Conservation (phyloP, 92 coral and sea anemone species). For the Plumapathes pennacea region DNA sequence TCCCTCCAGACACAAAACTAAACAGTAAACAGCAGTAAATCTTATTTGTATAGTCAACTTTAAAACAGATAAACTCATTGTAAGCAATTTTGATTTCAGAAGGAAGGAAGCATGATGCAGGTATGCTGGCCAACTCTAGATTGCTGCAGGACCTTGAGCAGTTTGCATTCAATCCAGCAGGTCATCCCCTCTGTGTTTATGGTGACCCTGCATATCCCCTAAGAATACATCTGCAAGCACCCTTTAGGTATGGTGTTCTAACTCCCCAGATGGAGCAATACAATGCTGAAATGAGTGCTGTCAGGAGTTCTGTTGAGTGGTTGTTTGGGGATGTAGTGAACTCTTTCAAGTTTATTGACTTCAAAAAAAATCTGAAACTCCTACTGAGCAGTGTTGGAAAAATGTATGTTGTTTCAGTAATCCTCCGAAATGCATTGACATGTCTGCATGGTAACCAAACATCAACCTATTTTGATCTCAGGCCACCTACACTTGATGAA, state of each 20-base stretch:
- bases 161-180: constrained; percentile 1
- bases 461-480: not conserved
- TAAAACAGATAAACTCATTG: too few relatives aligned
- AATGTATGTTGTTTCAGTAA: not conserved
- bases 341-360: constrained; percentile 2
- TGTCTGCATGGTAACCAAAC: not conserved
- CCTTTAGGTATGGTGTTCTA: not conserved
- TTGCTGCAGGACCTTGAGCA: not conserved
- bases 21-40: too few relatives aligned
- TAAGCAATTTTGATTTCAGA: constrained; percentile 5
- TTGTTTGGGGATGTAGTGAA: constrained; percentile 2
- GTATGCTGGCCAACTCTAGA: not conserved
- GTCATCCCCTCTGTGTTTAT: not conserved
- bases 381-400: not conserved
- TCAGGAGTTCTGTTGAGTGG: constrained; percentile 9
- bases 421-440: not conserved
- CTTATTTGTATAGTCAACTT: too few relatives aligned
- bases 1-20: too few relatives aligned
- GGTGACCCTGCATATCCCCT: constrained; percentile 6
- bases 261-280: constrained; percentile 9
- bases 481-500: constrained; percentile 1
- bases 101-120: constrained; percentile 10
- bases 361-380: not conserved
- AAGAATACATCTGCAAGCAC: constrained; percentile 3
- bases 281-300: constrained; percentile 23